Percentiles rank a stretch among this genome's conserved stretches.
Conservation (phyloP, 2,797 vertebrate species). For the Chaetophractus vellerosus region DNA sequence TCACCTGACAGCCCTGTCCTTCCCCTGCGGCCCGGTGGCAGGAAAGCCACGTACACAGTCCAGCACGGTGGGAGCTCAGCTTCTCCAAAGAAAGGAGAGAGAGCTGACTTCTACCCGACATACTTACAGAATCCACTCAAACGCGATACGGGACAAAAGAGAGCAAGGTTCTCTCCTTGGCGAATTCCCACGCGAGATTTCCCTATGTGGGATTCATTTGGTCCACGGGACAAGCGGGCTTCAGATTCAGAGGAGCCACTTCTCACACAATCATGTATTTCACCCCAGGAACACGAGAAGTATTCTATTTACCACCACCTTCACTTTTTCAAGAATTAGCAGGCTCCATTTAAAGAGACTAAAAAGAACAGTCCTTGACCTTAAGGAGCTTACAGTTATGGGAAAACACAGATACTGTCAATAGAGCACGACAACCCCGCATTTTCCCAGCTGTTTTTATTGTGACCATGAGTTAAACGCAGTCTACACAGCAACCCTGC, state of each 20-base stretch:
- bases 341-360: not conserved
- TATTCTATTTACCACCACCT: not conserved
- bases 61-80: not conserved
- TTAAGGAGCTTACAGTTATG: not conserved
- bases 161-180: not conserved
- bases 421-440: not conserved
- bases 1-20: not conserved
- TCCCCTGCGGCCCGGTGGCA: not conserved
- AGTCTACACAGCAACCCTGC: not conserved
- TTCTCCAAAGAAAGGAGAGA: not conserved
- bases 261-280: not conserved
- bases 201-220: rapidly evolving
- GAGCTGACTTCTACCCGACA: not conserved
- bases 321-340: not conserved
- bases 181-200: not conserved
- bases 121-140: not conserved
- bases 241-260: not conserved
- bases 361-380: not conserved
- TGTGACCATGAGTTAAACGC: not conserved
- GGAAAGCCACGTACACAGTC: not conserved
- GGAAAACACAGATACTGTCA: not conserved
- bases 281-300: not conserved
- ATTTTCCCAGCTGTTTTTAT: not conserved
- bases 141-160: not conserved
- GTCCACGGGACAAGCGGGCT: not conserved